Evolutionary conservation across 2,888 invertebrate genomes (phyloP), one percentile per base, ranked within the genome.

Genomic region (Didymodactylos carnosus): DNA sequence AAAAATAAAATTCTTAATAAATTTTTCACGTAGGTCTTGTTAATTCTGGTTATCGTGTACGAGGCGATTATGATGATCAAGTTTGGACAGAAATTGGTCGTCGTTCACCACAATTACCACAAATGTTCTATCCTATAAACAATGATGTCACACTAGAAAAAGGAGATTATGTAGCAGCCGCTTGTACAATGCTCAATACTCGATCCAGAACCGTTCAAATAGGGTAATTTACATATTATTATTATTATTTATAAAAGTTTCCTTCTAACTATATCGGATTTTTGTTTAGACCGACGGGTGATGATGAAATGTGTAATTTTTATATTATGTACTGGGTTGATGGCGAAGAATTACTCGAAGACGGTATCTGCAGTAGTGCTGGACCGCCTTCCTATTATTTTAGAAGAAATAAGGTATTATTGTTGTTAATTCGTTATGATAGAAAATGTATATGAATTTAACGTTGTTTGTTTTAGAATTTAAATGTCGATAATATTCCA

Each of bases 281-380:
- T 25, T 62, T 29, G 62, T 76, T 25, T 76, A 80, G 80, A 39
- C 75, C 79, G 16, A 82, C 82, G 2, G 79, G 80, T 70, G 78
- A 80, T 23, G 81, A 82, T 76, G 82, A 82, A 77, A 82, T 82
- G 82, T 82, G 82, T 75, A 82, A 82, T 77, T 82, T 82, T 78
- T 82, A 82, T 78, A 77, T 82, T 69, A 82, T 82, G 82, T 82
- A 80, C 78, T 82, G 79, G 75, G 79, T 81, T 13, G 76, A 80
- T 8, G 78, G 79, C 51, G 73, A 78, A 7, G 76, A 78, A 29
- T 75, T 80, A 72, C 69, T 76, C 10, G 72, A 77, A 13, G 77
- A 78, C 46, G 77, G 78, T 11, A 27, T 51, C 25, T 75, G 75
- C 35, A 19, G 19, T n/a, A 51, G 70, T 23, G 23, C 19, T 14